Evolutionary conservation across 2,797 vertebrate genomes (phyloP).

Genomic region (Ctenopoma multispine): DNA sequence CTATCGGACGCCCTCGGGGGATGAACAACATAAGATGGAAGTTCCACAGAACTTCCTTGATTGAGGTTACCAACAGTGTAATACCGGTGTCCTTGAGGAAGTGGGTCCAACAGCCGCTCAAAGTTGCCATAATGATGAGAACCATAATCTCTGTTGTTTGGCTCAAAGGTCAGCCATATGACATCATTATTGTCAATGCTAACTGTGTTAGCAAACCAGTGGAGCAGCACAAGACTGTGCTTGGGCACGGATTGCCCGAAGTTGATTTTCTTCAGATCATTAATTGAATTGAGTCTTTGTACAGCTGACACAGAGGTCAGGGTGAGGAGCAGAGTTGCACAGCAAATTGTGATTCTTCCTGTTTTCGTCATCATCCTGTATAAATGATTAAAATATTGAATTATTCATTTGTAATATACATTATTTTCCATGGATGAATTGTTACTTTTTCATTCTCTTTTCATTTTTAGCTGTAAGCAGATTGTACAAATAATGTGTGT

Average conservation of each 20-base stretch:
- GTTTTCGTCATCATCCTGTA: slow-evolving; percentile 47
- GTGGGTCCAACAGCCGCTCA: slow-evolving; percentile 47
- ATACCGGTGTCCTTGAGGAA: slow-evolving; percentile 52
- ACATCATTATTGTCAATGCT: slow-evolving; percentile 39
- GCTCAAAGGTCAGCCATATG: slow-evolving; percentile 63
- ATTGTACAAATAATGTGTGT: no score
- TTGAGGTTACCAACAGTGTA: slow-evolving; percentile 72
- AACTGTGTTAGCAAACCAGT: slow-evolving; percentile 74
- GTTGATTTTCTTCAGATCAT: slow-evolving; percentile 54
- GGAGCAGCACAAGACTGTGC: slow-evolving; percentile 70
- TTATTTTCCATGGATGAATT: no score
- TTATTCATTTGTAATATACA: no score
- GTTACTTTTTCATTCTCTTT: no score
- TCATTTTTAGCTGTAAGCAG: no score
- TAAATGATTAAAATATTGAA: neutral
- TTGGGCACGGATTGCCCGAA: slow-evolving; percentile 56
- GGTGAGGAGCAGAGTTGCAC: slow-evolving; percentile 38
- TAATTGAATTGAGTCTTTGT: slow-evolving; percentile 47
- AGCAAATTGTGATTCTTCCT: slow-evolving; percentile 6
- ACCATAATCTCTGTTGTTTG: slow-evolving; percentile 51
- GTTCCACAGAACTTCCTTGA: neutral
- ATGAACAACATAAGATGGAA: slow-evolving; percentile 58
- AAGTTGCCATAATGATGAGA: slow-evolving; percentile 74
- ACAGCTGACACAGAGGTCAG: slow-evolving; percentile 50
- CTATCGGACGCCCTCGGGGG: neutral